A percentile compares a stretch with the other conserved stretches of the same genome.
These are phyloP conservation scores for Bolinopsis microptera DNA, from an alignment of 37 sponge, comb jelly and placozoan genomes.

Conservation along the genomic window DNA sequence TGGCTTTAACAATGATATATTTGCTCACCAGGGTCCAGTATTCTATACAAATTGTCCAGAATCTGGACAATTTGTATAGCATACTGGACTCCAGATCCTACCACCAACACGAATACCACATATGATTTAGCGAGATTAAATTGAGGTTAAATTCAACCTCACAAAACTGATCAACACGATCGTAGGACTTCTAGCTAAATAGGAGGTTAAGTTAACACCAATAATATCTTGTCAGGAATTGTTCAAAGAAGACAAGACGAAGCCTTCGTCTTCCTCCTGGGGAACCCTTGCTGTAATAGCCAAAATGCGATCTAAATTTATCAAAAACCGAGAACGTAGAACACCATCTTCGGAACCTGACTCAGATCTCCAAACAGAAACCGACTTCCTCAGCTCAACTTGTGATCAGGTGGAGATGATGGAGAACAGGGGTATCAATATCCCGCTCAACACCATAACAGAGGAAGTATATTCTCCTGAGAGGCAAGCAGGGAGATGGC, in stretches of 20 bases:
- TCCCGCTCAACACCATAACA: background rate
- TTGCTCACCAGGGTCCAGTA: too few relatives aligned
- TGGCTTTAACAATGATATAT: too few relatives aligned
- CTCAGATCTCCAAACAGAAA: background rate
- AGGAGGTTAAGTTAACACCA: too few relatives aligned
- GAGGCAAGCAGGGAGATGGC: background rate
- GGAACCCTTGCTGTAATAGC: conserved; percentile 2
- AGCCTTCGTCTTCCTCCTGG: background rate
- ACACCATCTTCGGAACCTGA: background rate
- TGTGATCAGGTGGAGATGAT: background rate
- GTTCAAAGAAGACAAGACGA: background rate
- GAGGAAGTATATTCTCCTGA: background rate
- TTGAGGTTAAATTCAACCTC: too few relatives aligned
- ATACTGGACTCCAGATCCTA: too few relatives aligned
- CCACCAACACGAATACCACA: too few relatives aligned
- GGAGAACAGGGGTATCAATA: background rate
- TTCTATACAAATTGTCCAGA: too few relatives aligned
- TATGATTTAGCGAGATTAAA: too few relatives aligned
- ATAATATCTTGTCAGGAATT: background rate
- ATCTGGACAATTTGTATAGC: too few relatives aligned
- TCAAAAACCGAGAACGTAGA: background rate
- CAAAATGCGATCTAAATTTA: background rate
- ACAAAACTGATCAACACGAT: too few relatives aligned
- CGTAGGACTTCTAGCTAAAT: too few relatives aligned
- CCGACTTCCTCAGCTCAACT: background rate